Percentiles rank a stretch among this genome's conserved stretches.
These are phyloP conservation scores for Actenoides hombroni DNA, from an alignment of 2,113 vertebrate species.

Conservation along the genomic window DNA sequence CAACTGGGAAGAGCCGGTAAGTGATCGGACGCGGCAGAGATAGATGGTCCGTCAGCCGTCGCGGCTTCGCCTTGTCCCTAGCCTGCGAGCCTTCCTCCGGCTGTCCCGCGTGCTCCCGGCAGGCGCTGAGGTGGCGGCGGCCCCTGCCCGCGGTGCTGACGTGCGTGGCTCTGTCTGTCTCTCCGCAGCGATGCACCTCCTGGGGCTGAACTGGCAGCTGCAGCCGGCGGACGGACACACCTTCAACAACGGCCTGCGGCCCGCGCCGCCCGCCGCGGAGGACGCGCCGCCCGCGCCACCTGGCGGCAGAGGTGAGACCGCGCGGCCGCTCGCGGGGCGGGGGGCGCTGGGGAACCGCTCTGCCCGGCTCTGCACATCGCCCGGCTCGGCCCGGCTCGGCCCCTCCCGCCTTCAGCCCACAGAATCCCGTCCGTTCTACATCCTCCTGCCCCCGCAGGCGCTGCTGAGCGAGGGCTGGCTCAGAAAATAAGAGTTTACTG, in stretches of 20 bases:
- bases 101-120: neutral
- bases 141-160: too few species aligned
- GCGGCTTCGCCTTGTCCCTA: neutral
- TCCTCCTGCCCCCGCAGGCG: neutral
- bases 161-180: neutral
- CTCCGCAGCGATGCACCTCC: conserved; percentile 94
- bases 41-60: accelerated
- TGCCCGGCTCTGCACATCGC: too few species aligned
- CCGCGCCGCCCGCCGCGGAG: conserved; percentile 85
- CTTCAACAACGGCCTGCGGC: conserved; percentile 92
- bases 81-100: neutral
- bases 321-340: neutral
- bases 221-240: conserved; percentile 91
- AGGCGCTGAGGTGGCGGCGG: too few species aligned
- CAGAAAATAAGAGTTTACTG: accelerated
- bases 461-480: neutral
- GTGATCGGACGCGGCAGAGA: neutral
- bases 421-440: neutral
- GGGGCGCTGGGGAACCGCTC: too few species aligned
- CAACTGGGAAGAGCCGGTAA: neutral
- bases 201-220: conserved; percentile 97
- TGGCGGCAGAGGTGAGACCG: conserved; percentile 92
- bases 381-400: neutral
- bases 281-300: conserved; percentile 91
- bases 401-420: neutral